phyloP scores from a whole-genome alignment of 2,888 invertebrate genomes.

The Mechanitis messenoides region DNA sequence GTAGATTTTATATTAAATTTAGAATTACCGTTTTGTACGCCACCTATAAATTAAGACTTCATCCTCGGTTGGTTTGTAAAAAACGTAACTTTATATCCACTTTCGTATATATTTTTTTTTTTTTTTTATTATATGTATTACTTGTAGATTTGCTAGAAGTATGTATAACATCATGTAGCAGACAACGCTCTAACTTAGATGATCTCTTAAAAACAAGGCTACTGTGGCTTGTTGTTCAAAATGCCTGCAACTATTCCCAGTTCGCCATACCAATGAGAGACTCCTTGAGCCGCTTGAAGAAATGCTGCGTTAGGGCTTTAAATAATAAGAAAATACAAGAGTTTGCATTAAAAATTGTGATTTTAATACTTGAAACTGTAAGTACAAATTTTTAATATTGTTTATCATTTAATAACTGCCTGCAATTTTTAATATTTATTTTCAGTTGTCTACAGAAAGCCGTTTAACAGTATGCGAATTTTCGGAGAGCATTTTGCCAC shows the following conservation, averaged over 20 bases:
- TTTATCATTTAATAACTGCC: not conserved
- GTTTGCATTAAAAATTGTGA: conserved; percentile 54
- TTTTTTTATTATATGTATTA: conserved; percentile 7
- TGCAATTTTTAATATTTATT: conserved; percentile 13
- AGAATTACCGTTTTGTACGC: too few relatives aligned
- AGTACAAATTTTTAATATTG: conserved; percentile 21
- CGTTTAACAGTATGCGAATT: conserved; percentile 72
- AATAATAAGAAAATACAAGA: conserved; percentile 63
- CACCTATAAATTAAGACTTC: too few relatives aligned
- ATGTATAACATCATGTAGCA: conserved; percentile 45
- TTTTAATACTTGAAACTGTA: conserved; percentile 56
- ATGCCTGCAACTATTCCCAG: conserved; percentile 60
- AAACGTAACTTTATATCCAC: too few relatives aligned
- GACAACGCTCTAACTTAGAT: conserved; percentile 49
- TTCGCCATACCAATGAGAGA: conserved; percentile 55
- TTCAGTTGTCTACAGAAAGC: conserved; percentile 71
- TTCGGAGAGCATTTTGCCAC: conserved; percentile 62
- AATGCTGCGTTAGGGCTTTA: conserved; percentile 45
- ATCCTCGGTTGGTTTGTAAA: too few relatives aligned
- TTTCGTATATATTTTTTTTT: too few relatives aligned
- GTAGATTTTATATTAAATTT: too few relatives aligned
- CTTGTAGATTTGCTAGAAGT: conserved; percentile 58
- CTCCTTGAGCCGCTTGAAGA: conserved; percentile 46
- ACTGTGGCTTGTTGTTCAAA: conserved; percentile 60
- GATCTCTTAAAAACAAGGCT: conserved; percentile 61